phyloP scores from a whole-genome alignment of 2,113 vertebrate species.

The Catharus minimus region DNA sequence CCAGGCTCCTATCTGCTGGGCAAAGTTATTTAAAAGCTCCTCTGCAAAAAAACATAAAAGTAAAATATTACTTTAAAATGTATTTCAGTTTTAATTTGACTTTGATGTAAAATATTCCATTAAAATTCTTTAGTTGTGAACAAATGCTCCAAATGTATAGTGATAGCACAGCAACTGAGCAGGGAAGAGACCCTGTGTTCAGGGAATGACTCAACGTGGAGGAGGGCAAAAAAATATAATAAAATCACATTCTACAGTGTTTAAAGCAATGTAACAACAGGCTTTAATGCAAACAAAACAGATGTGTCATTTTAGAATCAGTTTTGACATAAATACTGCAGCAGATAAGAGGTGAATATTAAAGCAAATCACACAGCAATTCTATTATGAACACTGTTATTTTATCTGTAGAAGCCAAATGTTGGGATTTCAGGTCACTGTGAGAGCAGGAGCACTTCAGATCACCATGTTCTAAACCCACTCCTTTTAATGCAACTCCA shows the following conservation, averaged over 20 bases:
- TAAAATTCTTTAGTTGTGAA: neutral
- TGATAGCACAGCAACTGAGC: neutral
- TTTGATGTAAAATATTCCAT: neutral
- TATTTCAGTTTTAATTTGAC: neutral
- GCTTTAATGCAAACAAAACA: neutral
- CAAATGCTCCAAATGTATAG: neutral
- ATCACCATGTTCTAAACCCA: neutral
- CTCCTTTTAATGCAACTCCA: neutral
- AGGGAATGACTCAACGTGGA: neutral
- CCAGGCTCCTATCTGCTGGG: conserved; percentile 97
- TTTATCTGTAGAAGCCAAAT: neutral
- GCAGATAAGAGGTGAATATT: neutral
- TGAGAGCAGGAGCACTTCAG: neutral
- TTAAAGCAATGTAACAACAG: neutral
- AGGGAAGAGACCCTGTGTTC: neutral
- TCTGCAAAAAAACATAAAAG: conserved; percentile 76
- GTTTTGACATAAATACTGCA: neutral
- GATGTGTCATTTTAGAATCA: neutral
- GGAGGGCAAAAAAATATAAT: neutral
- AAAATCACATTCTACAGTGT: neutral
- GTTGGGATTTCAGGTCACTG: neutral
- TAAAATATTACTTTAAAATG: neutral
- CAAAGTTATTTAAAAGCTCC: conserved; percentile 97
- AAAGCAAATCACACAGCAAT: neutral
- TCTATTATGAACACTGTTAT: neutral